Percentiles rank a stretch among this genome's conserved stretches.
phyloP scores from a whole-genome alignment of 2,113 vertebrate species.

The Hystrix brachyura region DNA sequence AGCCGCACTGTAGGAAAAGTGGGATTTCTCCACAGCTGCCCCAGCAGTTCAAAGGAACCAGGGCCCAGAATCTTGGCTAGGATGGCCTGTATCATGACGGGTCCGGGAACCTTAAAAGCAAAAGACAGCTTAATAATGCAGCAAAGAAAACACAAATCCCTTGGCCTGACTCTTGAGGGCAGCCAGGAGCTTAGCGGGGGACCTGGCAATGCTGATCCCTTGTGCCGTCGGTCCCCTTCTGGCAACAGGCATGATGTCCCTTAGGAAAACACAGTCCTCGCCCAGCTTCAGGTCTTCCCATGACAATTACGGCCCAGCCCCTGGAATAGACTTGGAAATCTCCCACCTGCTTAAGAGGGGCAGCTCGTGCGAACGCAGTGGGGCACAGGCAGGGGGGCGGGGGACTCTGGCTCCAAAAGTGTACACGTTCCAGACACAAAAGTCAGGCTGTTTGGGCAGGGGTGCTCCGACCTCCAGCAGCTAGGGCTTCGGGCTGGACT shows the following conservation, averaged over 20 bases:
- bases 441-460: neutral
- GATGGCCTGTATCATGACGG: constrained; percentile 76
- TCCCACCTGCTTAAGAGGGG: neutral
- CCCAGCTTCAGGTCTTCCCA: neutral
- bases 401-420: constrained; percentile 48
- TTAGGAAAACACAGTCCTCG: neutral
- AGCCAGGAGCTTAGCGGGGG: constrained; percentile 43
- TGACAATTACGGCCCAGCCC: neutral
- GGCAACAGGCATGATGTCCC: neutral
- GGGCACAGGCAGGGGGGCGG: neutral
- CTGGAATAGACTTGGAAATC: neutral
- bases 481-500: neutral
- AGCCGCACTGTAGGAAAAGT: constrained; percentile 62
- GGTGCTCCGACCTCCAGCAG: neutral
- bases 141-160: constrained; percentile 63
- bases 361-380: neutral
- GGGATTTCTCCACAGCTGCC: constrained; percentile 67
- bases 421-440: constrained; percentile 38
- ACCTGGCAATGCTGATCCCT: neutral
- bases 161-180: constrained; percentile 55
- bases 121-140: constrained; percentile 77
- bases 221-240: neutral
- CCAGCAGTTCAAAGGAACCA: constrained; percentile 67
- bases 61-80: constrained; percentile 60
- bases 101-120: constrained; percentile 68